Conservation (phyloP, 2,113 vertebrate species). For the Scopus umbretta region DNA sequence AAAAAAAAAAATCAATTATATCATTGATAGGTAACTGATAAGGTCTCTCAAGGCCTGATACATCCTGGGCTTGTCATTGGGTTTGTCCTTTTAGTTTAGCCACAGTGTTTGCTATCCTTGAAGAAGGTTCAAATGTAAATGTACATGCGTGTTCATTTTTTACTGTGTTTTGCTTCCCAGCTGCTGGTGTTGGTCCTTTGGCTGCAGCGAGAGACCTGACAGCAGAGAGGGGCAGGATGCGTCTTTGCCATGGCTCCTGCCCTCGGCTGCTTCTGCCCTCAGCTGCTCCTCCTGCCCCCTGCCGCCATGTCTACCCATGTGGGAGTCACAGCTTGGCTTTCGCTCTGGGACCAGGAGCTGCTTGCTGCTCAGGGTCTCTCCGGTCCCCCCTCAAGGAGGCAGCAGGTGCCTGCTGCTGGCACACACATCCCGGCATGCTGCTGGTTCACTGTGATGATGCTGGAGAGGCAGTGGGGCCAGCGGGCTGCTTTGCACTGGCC, state of each 20-base stretch:
- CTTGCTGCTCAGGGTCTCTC: background rate
- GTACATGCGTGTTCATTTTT: background rate
- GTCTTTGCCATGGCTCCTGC: background rate
- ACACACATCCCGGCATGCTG: background rate
- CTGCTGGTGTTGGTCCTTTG: background rate
- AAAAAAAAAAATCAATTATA: no score
- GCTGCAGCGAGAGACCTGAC: background rate
- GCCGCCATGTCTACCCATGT: background rate
- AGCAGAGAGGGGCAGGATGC: background rate
- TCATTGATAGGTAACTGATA: background rate
- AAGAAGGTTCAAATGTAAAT: background rate
- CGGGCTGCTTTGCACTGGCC: background rate
- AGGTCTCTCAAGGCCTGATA: background rate
- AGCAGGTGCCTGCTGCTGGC: background rate
- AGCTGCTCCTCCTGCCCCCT: background rate
- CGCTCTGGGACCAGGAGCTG: background rate
- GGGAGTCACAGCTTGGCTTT: background rate
- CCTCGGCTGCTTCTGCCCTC: background rate
- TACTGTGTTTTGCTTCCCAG: background rate
- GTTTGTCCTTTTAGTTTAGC: constrained; percentile 25
- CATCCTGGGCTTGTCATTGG: background rate
- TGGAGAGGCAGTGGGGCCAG: background rate
- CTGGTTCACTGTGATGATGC: constrained; percentile 40
- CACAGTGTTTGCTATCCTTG: background rate
- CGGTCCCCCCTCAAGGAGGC: background rate